These are phyloP conservation scores for Drosophila pectinifera DNA, from an alignment of 1,140 invertebrate genomes.

Conservation along the genomic window DNA sequence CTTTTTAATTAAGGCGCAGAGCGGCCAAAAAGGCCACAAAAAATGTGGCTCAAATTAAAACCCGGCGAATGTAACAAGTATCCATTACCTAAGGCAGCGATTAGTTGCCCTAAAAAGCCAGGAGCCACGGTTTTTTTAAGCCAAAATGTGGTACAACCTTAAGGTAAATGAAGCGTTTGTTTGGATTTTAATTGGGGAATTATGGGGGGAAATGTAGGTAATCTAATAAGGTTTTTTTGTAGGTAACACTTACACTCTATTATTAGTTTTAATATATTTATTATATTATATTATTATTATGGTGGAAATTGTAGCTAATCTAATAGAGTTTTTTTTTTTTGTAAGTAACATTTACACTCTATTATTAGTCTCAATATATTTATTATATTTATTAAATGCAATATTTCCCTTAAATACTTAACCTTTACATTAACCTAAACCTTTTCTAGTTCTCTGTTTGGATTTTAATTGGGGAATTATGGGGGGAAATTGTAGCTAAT, in stretches of 20 bases:
- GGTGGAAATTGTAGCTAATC: no score
- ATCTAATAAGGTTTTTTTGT: not conserved
- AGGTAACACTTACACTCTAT: no score
- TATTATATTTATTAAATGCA: no score
- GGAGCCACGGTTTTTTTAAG: not conserved
- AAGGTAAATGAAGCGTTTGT: not conserved
- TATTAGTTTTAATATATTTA: no score
- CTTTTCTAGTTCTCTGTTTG: no score
- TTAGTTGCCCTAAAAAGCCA: constrained; percentile 34
- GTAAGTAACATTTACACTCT: no score
- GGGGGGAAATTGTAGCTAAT: no score
- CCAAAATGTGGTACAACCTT: not conserved
- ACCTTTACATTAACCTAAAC: no score
- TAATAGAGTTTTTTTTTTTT: no score
- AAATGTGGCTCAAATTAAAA: constrained; percentile 7
- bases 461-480: constrained; percentile 10
- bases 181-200: constrained; percentile 5
- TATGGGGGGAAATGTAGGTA: not conserved
- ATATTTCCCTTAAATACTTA: no score
- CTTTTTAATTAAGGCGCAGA: constrained; percentile 76
- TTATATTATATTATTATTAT: no score
- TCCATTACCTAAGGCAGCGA: constrained; percentile 7
- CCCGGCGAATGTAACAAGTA: constrained; percentile 24
- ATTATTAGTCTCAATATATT: no score
- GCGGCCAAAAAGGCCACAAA: not conserved